These are phyloP conservation scores for Thalassoma bifasciatum DNA, from an alignment of 2,113 vertebrate genomes.

Conservation along the genomic window DNA sequence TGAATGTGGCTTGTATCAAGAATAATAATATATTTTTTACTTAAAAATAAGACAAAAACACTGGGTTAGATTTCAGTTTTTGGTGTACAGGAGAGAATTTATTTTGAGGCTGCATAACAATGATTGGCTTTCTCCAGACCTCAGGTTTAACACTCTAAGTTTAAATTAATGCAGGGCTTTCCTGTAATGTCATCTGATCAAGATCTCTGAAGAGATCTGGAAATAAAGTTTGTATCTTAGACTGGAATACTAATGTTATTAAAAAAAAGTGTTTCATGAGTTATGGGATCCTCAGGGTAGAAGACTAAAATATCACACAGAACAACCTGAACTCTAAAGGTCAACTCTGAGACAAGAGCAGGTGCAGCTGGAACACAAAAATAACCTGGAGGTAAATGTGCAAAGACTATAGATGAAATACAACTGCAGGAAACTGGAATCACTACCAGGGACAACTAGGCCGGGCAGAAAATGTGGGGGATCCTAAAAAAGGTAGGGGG, in stretches of 20 bases:
- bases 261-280: background rate
- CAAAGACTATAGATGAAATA: constrained; percentile 4
- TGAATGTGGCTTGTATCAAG: too few relatives aligned
- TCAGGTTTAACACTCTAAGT: constrained; percentile 4
- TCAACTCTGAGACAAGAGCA: background rate
- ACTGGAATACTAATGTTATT: background rate
- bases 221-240: background rate
- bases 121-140: constrained; percentile 20
- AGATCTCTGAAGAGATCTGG: background rate
- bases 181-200: constrained; percentile 5
- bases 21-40: too few relatives aligned
- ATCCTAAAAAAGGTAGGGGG: background rate
- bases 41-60: constrained; percentile 9
- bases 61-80: too few relatives aligned
- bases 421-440: constrained; percentile 16
- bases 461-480: background rate
- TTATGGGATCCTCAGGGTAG: background rate
- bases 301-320: background rate
- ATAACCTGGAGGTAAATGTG: background rate
- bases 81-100: too few relatives aligned
- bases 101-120: too few relatives aligned
- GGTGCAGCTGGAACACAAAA: background rate
- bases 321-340: too few relatives aligned
- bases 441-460: constrained; percentile 15
- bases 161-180: constrained; percentile 23